These are phyloP conservation scores for Nasua narica DNA, from an alignment of 2,797 vertebrate species.

Conservation along the genomic window DNA sequence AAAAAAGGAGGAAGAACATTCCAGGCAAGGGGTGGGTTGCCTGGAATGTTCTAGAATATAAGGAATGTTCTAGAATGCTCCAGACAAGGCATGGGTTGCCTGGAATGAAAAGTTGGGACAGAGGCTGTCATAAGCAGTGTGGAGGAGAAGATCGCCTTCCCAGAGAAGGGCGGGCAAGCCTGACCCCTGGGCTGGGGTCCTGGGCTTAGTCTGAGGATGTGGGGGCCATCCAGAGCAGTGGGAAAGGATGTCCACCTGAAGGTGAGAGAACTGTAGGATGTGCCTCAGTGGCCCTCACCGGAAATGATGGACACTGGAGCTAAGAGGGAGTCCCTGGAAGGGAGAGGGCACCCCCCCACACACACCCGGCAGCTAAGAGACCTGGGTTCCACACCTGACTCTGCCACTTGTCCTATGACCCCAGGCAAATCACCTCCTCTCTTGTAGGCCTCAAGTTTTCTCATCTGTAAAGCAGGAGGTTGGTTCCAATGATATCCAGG, in stretches of 20 bases:
- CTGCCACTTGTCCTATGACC: not conserved
- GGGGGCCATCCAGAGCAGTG: not conserved
- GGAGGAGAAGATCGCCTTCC: not conserved
- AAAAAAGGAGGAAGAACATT: not conserved
- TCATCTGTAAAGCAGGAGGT: constrained; percentile 33
- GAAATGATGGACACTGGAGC: not conserved
- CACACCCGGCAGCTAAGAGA: not conserved
- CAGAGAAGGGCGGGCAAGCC: not conserved
- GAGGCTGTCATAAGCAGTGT: not conserved
- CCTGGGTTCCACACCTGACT: not conserved
- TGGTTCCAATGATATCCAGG: not conserved
- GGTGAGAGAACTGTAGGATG: not conserved
- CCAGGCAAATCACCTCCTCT: not conserved
- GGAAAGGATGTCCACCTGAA: not conserved
- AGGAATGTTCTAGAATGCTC: not conserved
- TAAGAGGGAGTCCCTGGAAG: not conserved
- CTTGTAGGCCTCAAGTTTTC: not conserved
- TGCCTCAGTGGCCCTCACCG: not conserved
- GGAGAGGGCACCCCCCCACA: not conserved
- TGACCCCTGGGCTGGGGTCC: not conserved
- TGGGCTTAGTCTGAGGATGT: not conserved
- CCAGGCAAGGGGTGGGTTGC: not conserved
- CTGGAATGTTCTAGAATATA: not conserved
- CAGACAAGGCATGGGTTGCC: not conserved
- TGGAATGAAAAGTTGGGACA: not conserved